These are phyloP conservation scores for Chiridota heheva DNA, from an alignment of 35 echinoderm and acorn worm genomes.

Conservation along the genomic window DNA sequence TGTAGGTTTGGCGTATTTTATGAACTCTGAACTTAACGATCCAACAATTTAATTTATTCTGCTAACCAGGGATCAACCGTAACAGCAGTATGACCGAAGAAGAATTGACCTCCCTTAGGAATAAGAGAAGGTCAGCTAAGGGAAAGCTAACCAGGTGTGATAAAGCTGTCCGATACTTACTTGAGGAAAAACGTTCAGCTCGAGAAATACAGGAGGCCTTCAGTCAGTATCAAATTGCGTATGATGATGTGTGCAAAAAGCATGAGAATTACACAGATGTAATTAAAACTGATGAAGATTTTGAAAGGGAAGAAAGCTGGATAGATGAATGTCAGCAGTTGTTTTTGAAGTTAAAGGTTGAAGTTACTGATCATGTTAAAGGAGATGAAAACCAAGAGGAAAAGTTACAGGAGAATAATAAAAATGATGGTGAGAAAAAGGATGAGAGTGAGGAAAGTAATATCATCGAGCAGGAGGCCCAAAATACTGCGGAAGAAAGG, in stretches of 20 bases:
- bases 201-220: constrained; percentile 12
- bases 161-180: constrained; percentile 15
- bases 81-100: too few relatives aligned
- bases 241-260: constrained; percentile 12
- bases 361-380: constrained; percentile 32
- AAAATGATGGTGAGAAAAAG: neutral
- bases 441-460: neutral
- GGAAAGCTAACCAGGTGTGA: constrained; percentile 11
- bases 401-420: too few relatives aligned
- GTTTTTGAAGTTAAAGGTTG: constrained; percentile 1
- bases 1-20: too few relatives aligned
- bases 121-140: constrained; percentile 31
- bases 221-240: neutral
- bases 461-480: neutral
- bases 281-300: constrained; percentile 10
- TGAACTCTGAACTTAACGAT: too few relatives aligned
- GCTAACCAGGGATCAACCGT: too few relatives aligned
- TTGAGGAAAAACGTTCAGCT: neutral
- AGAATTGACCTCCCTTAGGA: too few relatives aligned
- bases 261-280: neutral
- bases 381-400: neutral
- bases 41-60: too few relatives aligned
- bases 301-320: constrained; percentile 20
- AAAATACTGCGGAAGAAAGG: neutral
- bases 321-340: constrained; percentile 31